Evolutionary conservation across 2,888 invertebrate species (phyloP).

Genomic region (Ichneumoninae sp.): DNA sequence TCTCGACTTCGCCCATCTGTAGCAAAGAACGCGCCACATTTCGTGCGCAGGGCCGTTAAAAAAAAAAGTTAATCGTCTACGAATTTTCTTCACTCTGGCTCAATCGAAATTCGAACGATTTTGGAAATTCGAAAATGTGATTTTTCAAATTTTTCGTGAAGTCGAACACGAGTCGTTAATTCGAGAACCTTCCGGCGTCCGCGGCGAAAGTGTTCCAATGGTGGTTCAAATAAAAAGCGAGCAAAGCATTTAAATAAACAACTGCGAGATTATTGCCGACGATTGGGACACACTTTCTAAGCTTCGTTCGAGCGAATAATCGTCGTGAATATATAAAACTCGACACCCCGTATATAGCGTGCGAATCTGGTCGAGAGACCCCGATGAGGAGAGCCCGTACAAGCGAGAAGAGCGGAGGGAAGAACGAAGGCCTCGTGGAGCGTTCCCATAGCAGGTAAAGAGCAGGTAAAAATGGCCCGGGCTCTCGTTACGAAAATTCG

Average conservation of each 20-base stretch:
- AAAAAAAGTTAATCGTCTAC: neutral
- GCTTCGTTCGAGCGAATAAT: neutral
- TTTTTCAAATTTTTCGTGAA: neutral
- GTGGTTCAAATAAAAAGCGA: neutral
- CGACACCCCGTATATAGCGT: constrained; percentile 61
- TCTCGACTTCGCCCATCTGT: constrained; percentile 4
- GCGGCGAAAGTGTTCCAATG: neutral
- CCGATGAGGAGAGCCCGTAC: constrained; percentile 32
- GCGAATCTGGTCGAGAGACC: constrained; percentile 48
- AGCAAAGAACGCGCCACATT: neutral
- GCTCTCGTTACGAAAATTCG: constrained; percentile 39
- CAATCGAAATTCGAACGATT: neutral
- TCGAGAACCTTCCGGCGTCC: neutral
- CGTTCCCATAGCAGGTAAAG: constrained; percentile 54
- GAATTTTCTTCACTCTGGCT: neutral
- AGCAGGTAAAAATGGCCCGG: constrained; percentile 54
- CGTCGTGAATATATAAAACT: neutral
- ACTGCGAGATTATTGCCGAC: neutral
- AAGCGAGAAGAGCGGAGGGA: constrained; percentile 29
- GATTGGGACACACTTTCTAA: neutral
- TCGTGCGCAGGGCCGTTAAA: neutral
- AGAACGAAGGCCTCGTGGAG: constrained; percentile 14
- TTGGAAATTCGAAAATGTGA: neutral
- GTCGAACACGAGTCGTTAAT: no score
- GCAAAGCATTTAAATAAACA: neutral